Conservation (phyloP, 1,140 invertebrate species). For the Lordiphosa mommai region DNA sequence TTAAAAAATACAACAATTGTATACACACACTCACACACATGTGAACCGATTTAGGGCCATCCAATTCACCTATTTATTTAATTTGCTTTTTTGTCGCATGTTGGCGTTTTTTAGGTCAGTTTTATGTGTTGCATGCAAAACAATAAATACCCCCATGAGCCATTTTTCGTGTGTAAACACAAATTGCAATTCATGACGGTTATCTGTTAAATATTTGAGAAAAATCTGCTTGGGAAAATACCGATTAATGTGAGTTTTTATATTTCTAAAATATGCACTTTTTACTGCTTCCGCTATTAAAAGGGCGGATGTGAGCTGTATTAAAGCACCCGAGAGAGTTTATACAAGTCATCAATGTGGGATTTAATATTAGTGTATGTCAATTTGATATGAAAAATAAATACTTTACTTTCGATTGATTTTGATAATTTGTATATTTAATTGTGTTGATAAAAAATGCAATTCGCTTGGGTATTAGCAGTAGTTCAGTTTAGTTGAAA, state of each 20-base stretch:
- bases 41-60: conserved; percentile 57
- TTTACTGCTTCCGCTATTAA: too few relatives aligned
- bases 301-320: too few relatives aligned
- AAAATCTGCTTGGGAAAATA: not conserved
- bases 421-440: too few relatives aligned
- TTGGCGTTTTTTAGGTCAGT: conserved; percentile 64
- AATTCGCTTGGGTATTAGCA: too few relatives aligned
- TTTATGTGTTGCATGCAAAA: conserved; percentile 25
- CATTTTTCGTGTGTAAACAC: too few relatives aligned
- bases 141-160: not conserved
- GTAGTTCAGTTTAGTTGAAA: too few relatives aligned
- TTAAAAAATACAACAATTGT: conserved; percentile 12
- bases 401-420: too few relatives aligned
- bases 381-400: too few relatives aligned
- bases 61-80: conserved; percentile 71
- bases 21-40: conserved; percentile 1
- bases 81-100: conserved; percentile 68
- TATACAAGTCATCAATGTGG: too few relatives aligned
- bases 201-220: not conserved
- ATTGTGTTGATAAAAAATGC: too few relatives aligned
- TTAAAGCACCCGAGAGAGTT: too few relatives aligned
- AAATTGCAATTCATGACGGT: not conserved
- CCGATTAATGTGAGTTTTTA: not conserved
- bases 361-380: too few relatives aligned
- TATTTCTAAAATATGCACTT: not conserved